Conservation (phyloP, 2,113 vertebrate genomes). For the Meleagris gallopavo region DNA sequence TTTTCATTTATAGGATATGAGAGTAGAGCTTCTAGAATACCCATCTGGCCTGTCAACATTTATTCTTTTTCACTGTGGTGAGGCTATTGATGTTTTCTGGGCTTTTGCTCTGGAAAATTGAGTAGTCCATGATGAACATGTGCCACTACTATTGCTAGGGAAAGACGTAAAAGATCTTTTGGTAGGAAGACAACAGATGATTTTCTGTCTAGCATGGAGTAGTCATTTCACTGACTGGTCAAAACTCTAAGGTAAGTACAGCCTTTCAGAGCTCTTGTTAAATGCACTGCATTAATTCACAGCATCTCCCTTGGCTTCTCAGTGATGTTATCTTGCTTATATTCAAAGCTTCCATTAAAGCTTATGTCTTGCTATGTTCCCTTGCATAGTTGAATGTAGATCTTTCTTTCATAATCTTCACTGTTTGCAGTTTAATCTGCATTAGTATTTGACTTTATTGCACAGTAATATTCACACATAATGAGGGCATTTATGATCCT, state of each 20-base stretch:
- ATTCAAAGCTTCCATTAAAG: neutral
- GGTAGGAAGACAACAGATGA: neutral
- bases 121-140: neutral
- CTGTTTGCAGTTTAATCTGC: neutral
- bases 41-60: neutral
- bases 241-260: neutral
- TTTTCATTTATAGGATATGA: neutral
- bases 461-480: neutral
- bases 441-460: neutral
- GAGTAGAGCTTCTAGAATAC: rapidly evolving
- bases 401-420: neutral
- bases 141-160: neutral
- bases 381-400: neutral
- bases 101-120: neutral
- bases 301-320: neutral
- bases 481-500: neutral
- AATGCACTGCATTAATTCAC: neutral
- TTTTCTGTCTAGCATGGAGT: neutral
- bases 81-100: neutral
- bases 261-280: neutral
- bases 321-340: neutral
- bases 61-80: neutral
- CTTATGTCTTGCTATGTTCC: neutral
- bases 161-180: neutral
- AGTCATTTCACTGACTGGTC: neutral